Evolutionary conservation across 2,888 invertebrate genomes (phyloP), one percentile per base, ranked within the genome.

Genomic region (Acrobasis repandana): DNA sequence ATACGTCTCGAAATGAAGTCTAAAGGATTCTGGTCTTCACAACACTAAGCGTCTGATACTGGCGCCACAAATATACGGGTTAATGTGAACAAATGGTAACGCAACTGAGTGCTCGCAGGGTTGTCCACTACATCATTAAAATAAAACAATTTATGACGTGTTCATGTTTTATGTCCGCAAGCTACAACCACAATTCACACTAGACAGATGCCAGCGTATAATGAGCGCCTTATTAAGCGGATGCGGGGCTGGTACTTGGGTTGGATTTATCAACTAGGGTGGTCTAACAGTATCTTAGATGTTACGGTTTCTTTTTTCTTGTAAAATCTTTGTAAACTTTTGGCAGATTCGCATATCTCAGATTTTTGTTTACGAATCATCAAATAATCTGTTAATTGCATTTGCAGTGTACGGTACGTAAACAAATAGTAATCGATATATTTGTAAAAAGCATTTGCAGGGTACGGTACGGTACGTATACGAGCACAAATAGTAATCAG

Each of bases 1-100:
- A 14, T 14, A 11, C 14, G n/a, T n/a, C 14, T 43, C 11, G 14
- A 14, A 43, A 14, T 43, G 11, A n/a, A 43, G n/a, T n/a, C 43
- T 43, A 43, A 38, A 43, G 11, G 4, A 14, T n/a, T 43, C 43
- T 14, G n/a, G 43, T 43, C 43, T 43, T 43, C n/a, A 11, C 43
- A 43, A 14, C 43, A 43, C 43, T 43, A 43, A 43, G 43, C n/a
- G 43, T 43, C 43, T 43, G 43, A 43, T 43, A 43, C 43, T 43
- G 85, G 85, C 85, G 86, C 85, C 85, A 82, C 82, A 67, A 82
- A 77, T 85, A 85, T 84, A 74, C 81, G 80, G 83, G 83, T 82
- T 85, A 85, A 86, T 86, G 83, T 82, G 78, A 76, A 76, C 76
- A 73, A 67, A 63, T 67, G 67, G 62, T 67, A 65, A 63, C 65